Conservation (phyloP, 1,140 invertebrate genomes). For the Eumaeus atala region DNA sequence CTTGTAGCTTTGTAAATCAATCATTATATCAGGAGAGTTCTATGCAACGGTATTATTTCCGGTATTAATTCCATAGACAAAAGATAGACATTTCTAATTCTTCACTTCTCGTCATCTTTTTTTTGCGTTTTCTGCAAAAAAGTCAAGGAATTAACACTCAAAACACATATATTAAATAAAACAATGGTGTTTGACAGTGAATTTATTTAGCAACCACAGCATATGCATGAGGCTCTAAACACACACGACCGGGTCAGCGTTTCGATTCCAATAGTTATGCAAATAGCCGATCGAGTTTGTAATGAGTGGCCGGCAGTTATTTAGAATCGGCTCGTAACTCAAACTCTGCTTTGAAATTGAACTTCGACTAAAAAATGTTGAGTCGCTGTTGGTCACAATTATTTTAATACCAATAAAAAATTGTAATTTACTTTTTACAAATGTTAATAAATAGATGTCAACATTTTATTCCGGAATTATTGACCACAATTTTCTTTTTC, state of each 20-base stretch:
- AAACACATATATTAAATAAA: slow-evolving; percentile 36
- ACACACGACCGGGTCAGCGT: slow-evolving; percentile 45
- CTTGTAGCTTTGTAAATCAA: too few relatives aligned
- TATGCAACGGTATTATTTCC: too few relatives aligned
- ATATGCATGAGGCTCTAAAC: slow-evolving; percentile 60
- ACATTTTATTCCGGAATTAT: too few relatives aligned
- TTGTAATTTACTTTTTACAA: too few relatives aligned
- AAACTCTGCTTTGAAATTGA: slow-evolving; percentile 54
- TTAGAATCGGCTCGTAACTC: slow-evolving; percentile 68
- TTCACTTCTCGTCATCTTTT: too few relatives aligned
- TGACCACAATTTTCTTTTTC: too few relatives aligned
- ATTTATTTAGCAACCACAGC: slow-evolving; percentile 49
- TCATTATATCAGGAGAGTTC: too few relatives aligned
- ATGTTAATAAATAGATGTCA: too few relatives aligned
- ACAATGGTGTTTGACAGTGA: slow-evolving; percentile 42
- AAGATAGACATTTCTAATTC: too few relatives aligned
- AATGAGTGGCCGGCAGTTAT: slow-evolving; percentile 70
- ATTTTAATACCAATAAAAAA: too few relatives aligned
- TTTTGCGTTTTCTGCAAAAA: too few relatives aligned
- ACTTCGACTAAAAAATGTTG: slow-evolving; percentile 26
- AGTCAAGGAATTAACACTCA: not conserved
- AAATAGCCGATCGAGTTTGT: slow-evolving; percentile 60
- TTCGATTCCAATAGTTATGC: slow-evolving; percentile 72
- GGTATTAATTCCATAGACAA: too few relatives aligned
- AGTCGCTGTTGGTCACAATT: slow-evolving; percentile 23